These are phyloP conservation scores for Ischnura elegans DNA, from an alignment of 2,888 invertebrate species.

Conservation along the genomic window DNA sequence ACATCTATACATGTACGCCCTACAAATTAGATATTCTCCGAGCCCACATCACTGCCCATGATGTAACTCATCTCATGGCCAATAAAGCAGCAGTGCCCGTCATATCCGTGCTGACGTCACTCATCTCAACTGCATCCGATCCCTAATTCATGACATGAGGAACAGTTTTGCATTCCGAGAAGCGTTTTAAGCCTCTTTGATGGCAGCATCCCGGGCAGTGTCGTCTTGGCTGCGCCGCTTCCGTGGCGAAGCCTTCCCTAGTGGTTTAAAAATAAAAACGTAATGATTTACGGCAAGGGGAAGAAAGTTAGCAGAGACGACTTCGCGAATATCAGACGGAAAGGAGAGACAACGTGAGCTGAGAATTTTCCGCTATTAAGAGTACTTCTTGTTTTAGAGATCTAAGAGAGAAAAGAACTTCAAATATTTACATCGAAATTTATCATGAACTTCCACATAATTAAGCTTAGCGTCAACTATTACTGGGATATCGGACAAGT, in stretches of 20 bases:
- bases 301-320: background rate
- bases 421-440: too few relatives aligned
- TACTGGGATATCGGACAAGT: too few relatives aligned
- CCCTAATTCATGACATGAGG: background rate
- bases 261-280: background rate
- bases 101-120: background rate
- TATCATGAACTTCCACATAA: too few relatives aligned
- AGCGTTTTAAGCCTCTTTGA: background rate
- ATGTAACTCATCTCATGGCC: background rate
- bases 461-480: too few relatives aligned
- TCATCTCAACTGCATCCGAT: background rate
- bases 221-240: background rate
- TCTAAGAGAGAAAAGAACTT: too few relatives aligned
- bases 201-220: background rate
- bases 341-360: background rate
- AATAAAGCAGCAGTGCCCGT: background rate
- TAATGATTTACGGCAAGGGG: background rate
- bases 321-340: background rate
- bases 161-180: background rate
- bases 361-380: too few relatives aligned
- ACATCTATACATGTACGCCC: too few relatives aligned
- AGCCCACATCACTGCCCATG: too few relatives aligned
- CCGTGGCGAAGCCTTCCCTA: background rate
- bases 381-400: too few relatives aligned
- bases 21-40: too few relatives aligned